phyloP scores from a whole-genome alignment of 2,797 vertebrate genomes.

The Brachyrhaphis roseni region DNA sequence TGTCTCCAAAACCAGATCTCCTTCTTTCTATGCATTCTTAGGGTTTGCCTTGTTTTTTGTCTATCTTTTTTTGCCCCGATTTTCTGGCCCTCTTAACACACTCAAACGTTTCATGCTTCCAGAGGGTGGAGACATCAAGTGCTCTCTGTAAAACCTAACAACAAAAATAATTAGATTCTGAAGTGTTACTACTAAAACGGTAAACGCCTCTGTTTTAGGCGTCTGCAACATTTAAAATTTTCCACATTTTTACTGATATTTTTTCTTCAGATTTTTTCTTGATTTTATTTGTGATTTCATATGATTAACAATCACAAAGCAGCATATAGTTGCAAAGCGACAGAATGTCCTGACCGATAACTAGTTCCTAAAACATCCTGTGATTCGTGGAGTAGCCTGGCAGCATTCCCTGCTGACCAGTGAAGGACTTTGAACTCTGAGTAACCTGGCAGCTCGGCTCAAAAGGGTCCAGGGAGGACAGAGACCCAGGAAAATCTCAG shows the following conservation, averaged over 20 bases:
- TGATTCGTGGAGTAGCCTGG: neutral
- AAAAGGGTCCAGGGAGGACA: constrained; percentile 37
- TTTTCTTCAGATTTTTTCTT: no score
- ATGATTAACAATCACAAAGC: neutral
- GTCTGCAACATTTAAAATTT: neutral
- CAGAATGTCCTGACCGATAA: neutral
- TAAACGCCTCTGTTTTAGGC: neutral
- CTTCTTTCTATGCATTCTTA: constrained; percentile 56
- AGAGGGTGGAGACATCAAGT: neutral
- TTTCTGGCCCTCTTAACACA: constrained; percentile 19
- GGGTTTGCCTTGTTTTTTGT: constrained; percentile 57
- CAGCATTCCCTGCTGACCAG: neutral
- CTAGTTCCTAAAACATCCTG: neutral
- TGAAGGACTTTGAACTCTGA: constrained; percentile 68
- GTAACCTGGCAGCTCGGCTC: constrained; percentile 65
- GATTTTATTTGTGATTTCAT: neutral
- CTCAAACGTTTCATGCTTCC: constrained; percentile 9
- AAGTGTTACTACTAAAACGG: neutral
- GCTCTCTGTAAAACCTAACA: constrained; percentile 7
- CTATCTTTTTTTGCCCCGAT: constrained; percentile 23
- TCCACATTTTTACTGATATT: neutral
- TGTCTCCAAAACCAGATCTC: constrained; percentile 34
- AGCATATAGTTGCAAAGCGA: neutral
- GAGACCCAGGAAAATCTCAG: constrained; percentile 39
- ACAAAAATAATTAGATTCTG: neutral